These are phyloP conservation scores for Zaprionus vittiger DNA, from an alignment of 1,140 invertebrate species.

Conservation along the genomic window DNA sequence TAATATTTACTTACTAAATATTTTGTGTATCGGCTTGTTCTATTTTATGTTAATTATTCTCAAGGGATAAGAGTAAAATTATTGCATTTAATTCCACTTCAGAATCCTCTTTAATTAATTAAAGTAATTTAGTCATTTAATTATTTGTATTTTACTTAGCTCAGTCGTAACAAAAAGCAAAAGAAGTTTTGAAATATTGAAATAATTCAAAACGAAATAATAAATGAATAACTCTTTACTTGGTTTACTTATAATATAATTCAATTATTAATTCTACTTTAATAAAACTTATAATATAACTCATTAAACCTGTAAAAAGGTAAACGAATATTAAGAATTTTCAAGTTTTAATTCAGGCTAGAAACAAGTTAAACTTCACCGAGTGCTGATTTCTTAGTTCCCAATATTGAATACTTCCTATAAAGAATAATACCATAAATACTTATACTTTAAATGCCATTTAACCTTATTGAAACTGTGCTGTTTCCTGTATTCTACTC, in stretches of 20 bases:
- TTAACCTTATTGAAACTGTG: neutral
- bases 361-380: no score
- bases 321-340: no score
- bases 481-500: neutral
- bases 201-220: neutral
- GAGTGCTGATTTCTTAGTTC: no score
- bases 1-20: neutral
- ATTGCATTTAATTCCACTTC: neutral
- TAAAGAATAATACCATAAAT: neutral
- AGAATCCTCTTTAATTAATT: neutral
- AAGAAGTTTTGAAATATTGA: neutral
- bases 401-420: no score
- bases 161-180: neutral
- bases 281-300: no score
- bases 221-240: no score
- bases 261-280: no score
- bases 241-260: no score
- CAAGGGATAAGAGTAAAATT: no score
- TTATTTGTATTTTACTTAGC: neutral
- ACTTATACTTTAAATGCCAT: neutral
- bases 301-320: no score
- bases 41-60: no score
- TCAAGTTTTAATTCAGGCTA: no score
- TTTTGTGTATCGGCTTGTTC: accelerated
- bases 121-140: neutral